phyloP scores from a whole-genome alignment of 2,113 vertebrate species.

The Ciconia stormi region DNA sequence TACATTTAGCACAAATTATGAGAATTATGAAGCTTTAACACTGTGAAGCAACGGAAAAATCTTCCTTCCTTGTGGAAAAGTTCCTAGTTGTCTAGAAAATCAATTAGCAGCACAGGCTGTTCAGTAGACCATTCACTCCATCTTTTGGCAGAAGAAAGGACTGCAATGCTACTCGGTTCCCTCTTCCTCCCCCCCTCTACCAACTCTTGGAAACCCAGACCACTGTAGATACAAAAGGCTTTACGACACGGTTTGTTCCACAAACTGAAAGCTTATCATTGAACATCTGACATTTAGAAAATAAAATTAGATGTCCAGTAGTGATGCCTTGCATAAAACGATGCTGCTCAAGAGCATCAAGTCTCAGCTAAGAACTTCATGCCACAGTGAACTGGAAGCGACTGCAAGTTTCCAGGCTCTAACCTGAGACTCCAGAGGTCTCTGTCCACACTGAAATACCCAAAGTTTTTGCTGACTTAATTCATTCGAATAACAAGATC shows the following conservation, averaged over 20 bases:
- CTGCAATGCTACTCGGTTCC: not conserved
- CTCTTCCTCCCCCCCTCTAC: not conserved
- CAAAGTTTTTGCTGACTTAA: not conserved
- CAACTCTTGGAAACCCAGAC: not conserved
- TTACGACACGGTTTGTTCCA: not conserved
- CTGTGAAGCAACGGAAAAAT: not conserved
- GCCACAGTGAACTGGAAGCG: rapidly evolving
- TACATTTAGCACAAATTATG: not conserved
- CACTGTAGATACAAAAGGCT: rapidly evolving
- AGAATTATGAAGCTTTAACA: not conserved
- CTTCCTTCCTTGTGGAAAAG: not conserved
- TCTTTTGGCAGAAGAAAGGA: constrained; percentile 45
- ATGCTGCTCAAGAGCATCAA: not conserved
- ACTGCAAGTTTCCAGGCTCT: not conserved
- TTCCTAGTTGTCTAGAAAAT: not conserved
- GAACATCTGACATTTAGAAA: not conserved
- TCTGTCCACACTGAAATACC: not conserved
- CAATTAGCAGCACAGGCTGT: not conserved
- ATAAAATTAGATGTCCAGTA: not conserved
- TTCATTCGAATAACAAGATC: not conserved
- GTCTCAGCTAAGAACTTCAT: not conserved
- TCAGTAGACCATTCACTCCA: constrained; percentile 49
- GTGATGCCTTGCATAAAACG: not conserved
- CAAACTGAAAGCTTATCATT: not conserved
- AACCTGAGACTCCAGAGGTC: not conserved